Base-by-base conservation (phyloP, 2,797 vertebrate genomes). In the Poeciliopsis infans region DNA sequence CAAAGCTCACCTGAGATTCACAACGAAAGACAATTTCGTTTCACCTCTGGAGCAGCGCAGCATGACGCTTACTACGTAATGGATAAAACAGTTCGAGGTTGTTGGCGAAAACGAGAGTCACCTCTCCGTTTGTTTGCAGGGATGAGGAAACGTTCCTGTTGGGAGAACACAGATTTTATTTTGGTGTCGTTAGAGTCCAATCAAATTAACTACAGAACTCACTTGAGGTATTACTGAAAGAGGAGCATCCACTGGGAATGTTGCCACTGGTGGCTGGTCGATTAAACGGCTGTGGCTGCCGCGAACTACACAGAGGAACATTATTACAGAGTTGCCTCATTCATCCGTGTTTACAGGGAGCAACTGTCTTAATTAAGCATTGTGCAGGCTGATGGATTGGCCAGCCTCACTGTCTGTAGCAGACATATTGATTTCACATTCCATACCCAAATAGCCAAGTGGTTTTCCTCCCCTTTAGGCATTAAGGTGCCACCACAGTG, bases 1-100 rank as follows among this genome's bases (percentile, higher is more conserved):
- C 92, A 92, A 93, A 91, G 88, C 89, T 94, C 91, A 94, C 92
- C 89, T 93, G 92, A 93, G 93, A 92, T 87, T 91, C 87, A 87
- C 89, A 84, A 86, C 82, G 75, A 90, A 91, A 88, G 85, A 88
- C 84, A 86, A 86, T 89, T 86, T 84, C 75, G 83, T 86, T 91
- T 92, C 85, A 80, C 81, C 87, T 86, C 83, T 84, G 85, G 87
- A 87, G 87, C 87, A 12, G 79, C 41, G 69, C 89, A 43, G 84
- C 86, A 77, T 75, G 89, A 86, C 78, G 74, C 83, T 66, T 28
- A 77, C 78, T 71, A 81, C 83, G 89, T 84, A 88, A 89, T 46
- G 74, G 84, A 87, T 86, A 75, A 72, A 80, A 76, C 84, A 45
- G 78, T 77, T 80, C 41, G 25, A 76, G 83, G 79, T 80, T 79